Evolutionary conservation across 2,797 vertebrate genomes (phyloP).

Genomic region (Moxostoma hubbsi): DNA sequence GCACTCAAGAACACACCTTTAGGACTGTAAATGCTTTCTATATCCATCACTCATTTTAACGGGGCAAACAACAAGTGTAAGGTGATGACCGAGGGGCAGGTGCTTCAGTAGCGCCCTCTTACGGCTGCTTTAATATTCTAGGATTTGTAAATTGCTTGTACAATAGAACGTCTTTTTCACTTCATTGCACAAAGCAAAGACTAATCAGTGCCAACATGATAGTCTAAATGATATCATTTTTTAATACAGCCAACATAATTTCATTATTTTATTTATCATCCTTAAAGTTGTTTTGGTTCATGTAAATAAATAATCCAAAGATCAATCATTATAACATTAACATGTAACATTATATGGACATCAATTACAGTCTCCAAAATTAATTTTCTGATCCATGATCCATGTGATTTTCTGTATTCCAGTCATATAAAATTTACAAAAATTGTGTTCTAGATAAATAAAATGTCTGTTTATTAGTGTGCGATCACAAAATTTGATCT

Average conservation of each 20-base stretch:
- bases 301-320: neutral
- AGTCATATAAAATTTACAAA: neutral
- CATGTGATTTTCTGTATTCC: neutral
- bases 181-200: neutral
- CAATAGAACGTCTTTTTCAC: neutral
- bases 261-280: neutral
- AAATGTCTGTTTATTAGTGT: too few species aligned
- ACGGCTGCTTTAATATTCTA: neutral
- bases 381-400: neutral
- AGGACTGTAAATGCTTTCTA: neutral
- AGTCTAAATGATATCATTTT: neutral
- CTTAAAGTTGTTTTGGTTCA: neutral
- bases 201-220: neutral
- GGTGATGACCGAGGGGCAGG: neutral
- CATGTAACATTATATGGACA: too few species aligned
- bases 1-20: neutral
- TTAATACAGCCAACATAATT: neutral
- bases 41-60: conserved; percentile 5
- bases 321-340: neutral
- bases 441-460: too few species aligned
- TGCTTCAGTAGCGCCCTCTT: conserved; percentile 42
- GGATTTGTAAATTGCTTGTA: neutral
- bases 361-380: too few species aligned
- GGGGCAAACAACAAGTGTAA: neutral
- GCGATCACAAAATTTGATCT: too few species aligned